Percentiles rank a stretch among this genome's conserved stretches.
These are phyloP conservation scores for Stegodyphus dumicola DNA, from an alignment of 1,140 invertebrate genomes.

Conservation along the genomic window DNA sequence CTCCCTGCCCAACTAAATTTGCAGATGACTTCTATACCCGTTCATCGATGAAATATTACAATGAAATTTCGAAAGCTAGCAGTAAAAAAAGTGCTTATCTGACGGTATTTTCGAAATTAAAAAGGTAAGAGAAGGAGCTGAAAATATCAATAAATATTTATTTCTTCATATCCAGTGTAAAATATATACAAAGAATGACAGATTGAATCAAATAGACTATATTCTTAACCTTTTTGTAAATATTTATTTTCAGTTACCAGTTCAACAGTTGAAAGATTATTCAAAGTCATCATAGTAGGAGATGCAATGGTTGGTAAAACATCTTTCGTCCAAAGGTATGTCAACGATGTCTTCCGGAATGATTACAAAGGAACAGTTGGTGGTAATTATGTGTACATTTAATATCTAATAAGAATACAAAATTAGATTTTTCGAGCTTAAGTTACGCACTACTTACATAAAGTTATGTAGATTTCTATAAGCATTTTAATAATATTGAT, in stretches of 20 bases:
- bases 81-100: no score
- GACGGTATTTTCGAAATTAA: no score
- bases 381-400: conserved; percentile 3
- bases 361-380: conserved; percentile 73
- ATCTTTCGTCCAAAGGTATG: conserved; percentile 72
- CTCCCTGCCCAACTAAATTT: no score
- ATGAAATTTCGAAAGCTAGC: no score
- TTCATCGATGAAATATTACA: no score
- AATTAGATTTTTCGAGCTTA: no score
- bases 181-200: neutral
- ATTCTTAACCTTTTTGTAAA: neutral
- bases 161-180: neutral
- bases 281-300: conserved; percentile 73
- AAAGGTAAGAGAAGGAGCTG: no score
- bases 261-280: conserved; percentile 67
- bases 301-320: conserved; percentile 73
- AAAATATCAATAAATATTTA: neutral
- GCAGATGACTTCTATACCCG: no score
- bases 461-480: no score
- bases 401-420: no score
- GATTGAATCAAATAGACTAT: neutral
- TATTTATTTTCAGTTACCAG: conserved; percentile 31
- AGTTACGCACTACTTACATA: no score
- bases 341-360: conserved; percentile 69
- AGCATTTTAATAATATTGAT: no score